phyloP scores from a whole-genome alignment of 2,888 invertebrate genomes.

The Ophion ventricosus region DNA sequence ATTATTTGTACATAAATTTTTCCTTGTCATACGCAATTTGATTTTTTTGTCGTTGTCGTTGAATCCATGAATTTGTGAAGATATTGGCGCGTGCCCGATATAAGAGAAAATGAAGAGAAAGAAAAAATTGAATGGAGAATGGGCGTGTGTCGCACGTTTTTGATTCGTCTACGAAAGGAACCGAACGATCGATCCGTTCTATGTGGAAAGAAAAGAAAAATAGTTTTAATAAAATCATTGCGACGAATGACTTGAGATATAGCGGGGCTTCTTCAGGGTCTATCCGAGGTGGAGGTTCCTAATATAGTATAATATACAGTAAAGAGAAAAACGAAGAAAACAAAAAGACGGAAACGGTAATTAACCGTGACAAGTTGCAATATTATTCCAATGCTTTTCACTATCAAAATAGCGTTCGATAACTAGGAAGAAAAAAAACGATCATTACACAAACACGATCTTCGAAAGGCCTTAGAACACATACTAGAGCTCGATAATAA shows the following conservation, averaged over 20 bases:
- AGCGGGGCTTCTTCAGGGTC: constrained; percentile 65
- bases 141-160: not conserved
- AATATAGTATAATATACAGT: constrained; percentile 61
- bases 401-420: constrained; percentile 49
- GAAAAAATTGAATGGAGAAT: not conserved
- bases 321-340: constrained; percentile 29
- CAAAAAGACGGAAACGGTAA: constrained; percentile 28
- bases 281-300: constrained; percentile 67
- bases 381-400: constrained; percentile 65
- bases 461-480: constrained; percentile 62
- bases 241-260: constrained; percentile 38
- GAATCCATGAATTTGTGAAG: constrained; percentile 24
- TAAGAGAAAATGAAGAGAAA: not conserved
- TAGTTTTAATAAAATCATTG: constrained; percentile 4
- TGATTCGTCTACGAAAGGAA: constrained; percentile 16
- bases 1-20: constrained; percentile 75
- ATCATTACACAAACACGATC: constrained; percentile 51
- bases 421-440: constrained; percentile 29
- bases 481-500: constrained; percentile 42
- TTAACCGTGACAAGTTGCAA: constrained; percentile 58
- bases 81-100: constrained; percentile 52
- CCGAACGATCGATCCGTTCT: constrained; percentile 20
- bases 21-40: constrained; percentile 63
- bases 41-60: constrained; percentile 40
- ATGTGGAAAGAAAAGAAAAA: constrained; percentile 12